phyloP scores from a whole-genome alignment of 2,888 invertebrate species.

The Trypoxylon attenuatum region DNA sequence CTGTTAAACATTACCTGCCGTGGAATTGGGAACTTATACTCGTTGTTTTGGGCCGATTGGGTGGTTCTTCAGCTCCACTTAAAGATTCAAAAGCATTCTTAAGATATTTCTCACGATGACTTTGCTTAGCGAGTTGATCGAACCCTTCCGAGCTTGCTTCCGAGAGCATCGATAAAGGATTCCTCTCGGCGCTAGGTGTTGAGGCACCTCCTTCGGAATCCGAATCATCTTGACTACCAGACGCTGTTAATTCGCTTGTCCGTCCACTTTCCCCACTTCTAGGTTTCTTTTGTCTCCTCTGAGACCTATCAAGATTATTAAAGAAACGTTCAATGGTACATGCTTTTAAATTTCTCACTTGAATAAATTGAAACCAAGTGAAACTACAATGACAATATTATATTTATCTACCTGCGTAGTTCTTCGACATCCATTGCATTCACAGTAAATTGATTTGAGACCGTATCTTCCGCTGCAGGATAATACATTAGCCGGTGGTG shows the following conservation, averaged over 20 bases:
- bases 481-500: constrained; percentile 84
- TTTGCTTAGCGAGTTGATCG: constrained; percentile 76
- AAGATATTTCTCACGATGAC: constrained; percentile 78
- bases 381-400: too few relatives aligned
- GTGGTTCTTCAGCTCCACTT: constrained; percentile 79
- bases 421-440: constrained; percentile 93
- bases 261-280: constrained; percentile 64
- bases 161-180: constrained; percentile 82
- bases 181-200: constrained; percentile 88
- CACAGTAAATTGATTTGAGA: constrained; percentile 86
- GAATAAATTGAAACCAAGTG: too few relatives aligned
- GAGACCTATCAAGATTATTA: constrained; percentile 62
- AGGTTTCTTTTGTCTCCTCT: constrained; percentile 67
- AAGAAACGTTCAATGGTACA: too few relatives aligned
- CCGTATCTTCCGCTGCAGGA: constrained; percentile 81
- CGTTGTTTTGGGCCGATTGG: constrained; percentile 62
- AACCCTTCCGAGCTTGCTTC: constrained; percentile 83
- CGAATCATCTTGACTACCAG: constrained; percentile 83
- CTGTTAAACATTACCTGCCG: constrained; percentile 61
- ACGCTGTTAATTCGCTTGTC: constrained; percentile 70
- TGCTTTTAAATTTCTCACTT: too few relatives aligned
- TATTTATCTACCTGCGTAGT: constrained; percentile 80
- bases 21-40: constrained; percentile 75
- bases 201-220: constrained; percentile 80
- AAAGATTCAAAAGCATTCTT: constrained; percentile 84